Percentiles rank a stretch among this genome's conserved stretches.
Conservation (phyloP, 1,140 invertebrate genomes). For the Thrips palmi region DNA sequence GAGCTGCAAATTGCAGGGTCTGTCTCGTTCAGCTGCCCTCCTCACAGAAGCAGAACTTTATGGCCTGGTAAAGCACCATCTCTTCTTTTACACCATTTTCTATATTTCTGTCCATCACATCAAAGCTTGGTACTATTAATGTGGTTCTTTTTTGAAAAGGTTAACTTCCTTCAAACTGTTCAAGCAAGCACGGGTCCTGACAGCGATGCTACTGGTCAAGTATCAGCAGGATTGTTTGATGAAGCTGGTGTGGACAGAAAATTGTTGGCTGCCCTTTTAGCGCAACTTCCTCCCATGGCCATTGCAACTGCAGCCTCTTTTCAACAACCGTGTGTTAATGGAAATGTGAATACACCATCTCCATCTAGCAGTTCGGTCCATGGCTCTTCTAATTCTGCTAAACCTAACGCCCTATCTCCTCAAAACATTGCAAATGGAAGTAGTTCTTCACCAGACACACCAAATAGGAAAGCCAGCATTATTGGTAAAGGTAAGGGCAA, state of each 20-base stretch:
- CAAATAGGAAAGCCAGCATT: too few species aligned
- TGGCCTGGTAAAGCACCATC: constrained; percentile 32
- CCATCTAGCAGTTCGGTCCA: too few species aligned
- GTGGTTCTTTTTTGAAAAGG: constrained; percentile 19
- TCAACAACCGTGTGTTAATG: too few species aligned
- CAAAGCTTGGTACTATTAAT: constrained; percentile 4
- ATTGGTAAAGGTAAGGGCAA: too few species aligned
- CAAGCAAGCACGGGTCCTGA: too few species aligned
- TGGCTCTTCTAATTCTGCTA: too few species aligned
- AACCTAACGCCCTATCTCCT: too few species aligned
- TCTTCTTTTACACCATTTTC: constrained; percentile 14
- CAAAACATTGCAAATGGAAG: too few species aligned
- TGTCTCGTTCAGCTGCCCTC: constrained; percentile 40
- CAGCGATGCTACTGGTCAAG: constrained; percentile 14
- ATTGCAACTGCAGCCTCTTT: constrained; percentile 7
- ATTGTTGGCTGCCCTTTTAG: constrained; percentile 14
- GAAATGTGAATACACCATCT: too few species aligned
- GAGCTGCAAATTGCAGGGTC: constrained; percentile 34
- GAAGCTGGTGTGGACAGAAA: constrained; percentile 21
- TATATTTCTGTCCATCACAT: constrained; percentile 17
- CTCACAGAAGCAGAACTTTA: constrained; percentile 48
- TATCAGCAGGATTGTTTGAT: too few species aligned
- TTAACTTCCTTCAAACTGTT: constrained; percentile 28
- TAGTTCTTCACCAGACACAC: too few species aligned
- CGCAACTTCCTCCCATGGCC: constrained; percentile 12